phyloP scores from a whole-genome alignment of 2,888 invertebrate genomes.

The Tetragonisca angustula region DNA sequence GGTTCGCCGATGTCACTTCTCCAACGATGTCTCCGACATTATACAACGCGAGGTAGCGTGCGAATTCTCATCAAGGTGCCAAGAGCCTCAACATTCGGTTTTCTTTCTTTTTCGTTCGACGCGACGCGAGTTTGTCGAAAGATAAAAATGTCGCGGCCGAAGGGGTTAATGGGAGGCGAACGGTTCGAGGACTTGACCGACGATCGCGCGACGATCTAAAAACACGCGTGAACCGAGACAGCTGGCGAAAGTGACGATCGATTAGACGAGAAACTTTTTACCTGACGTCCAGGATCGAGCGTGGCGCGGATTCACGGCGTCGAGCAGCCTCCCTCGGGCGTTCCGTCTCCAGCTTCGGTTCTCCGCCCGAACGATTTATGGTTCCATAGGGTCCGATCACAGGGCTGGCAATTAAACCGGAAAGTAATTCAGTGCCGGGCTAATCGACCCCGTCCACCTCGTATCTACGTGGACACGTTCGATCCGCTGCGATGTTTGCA shows the following conservation, averaged over 20 bases:
- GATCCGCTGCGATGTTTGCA: conserved; percentile 30
- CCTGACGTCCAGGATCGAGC: conserved; percentile 23
- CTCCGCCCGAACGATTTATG: conserved; percentile 42
- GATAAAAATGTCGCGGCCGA: neutral
- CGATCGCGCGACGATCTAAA: conserved; percentile 22
- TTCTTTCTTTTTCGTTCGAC: neutral
- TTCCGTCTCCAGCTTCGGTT: neutral
- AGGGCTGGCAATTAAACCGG: conserved; percentile 45
- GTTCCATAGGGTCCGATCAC: conserved; percentile 43
- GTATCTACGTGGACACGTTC: conserved; percentile 2
- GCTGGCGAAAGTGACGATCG: too few relatives aligned
- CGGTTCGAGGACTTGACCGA: neutral
- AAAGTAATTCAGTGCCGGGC: conserved; percentile 47
- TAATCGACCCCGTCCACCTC: conserved; percentile 17
- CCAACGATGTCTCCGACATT: too few relatives aligned
- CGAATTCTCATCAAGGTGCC: neutral
- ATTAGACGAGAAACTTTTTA: neutral
- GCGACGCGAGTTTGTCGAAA: neutral
- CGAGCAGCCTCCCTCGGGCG: neutral
- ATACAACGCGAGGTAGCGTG: neutral
- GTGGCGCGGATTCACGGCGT: neutral
- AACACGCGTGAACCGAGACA: neutral
- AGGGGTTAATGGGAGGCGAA: conserved; percentile 43
- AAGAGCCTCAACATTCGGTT: neutral
- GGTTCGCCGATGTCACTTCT: neutral